These are phyloP conservation scores for Adelognathus sp. DNA, from an alignment of 2,888 invertebrate species.

Conservation along the genomic window DNA sequence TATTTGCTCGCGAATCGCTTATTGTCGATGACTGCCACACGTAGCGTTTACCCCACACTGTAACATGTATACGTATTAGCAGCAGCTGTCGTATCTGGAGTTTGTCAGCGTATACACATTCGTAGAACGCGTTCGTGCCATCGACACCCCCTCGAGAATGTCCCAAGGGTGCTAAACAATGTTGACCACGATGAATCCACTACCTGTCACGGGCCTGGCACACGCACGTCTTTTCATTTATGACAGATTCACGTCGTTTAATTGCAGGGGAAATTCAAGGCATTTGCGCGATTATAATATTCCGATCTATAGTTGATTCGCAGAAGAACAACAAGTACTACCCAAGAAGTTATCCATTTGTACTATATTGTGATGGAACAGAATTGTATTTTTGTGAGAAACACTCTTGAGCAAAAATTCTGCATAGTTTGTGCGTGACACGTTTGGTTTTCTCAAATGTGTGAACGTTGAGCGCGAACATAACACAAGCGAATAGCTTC, in stretches of 20 bases:
- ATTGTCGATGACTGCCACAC: constrained; percentile 32
- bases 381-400: too few relatives aligned
- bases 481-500: too few relatives aligned
- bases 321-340: not conserved
- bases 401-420: too few relatives aligned
- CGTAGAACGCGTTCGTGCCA: not conserved
- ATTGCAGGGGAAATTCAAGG: too few relatives aligned
- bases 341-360: not conserved
- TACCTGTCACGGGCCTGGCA: not conserved
- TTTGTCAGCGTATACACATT: not conserved
- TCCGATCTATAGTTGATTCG: not conserved
- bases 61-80: not conserved
- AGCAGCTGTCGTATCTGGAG: constrained; percentile 1
- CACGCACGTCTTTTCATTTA: not conserved
- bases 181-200: constrained; percentile 9
- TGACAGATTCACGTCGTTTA: not conserved
- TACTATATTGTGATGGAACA: too few relatives aligned
- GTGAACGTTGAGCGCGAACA: too few relatives aligned
- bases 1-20: constrained; percentile 24
- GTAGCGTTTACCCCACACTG: not conserved
- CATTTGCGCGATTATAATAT: too few relatives aligned
- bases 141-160: constrained; percentile 25
- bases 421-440: too few relatives aligned
- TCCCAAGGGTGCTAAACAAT: not conserved
- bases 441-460: too few relatives aligned